Evolutionary conservation across 2,888 invertebrate genomes (phyloP).

Genomic region (Lasioglossum pauxillum): DNA sequence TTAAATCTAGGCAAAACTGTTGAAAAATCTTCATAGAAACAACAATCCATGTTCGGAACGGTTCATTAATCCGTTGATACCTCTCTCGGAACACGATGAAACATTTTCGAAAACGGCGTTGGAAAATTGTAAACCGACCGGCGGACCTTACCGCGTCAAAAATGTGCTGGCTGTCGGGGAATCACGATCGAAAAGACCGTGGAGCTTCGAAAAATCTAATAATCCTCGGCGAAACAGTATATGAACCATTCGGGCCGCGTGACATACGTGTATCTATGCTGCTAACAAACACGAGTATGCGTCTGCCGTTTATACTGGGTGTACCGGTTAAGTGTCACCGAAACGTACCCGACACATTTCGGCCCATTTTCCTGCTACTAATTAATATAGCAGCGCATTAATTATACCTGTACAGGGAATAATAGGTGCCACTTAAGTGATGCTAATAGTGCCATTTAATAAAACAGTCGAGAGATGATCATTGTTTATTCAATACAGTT

Average conservation of each 20-base stretch:
- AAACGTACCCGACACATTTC: neutral
- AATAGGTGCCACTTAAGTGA: neutral
- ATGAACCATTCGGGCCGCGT: neutral
- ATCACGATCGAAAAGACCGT: neutral
- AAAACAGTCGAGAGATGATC: neutral
- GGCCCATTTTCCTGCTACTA: neutral
- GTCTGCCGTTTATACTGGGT: neutral
- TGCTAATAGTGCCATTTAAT: neutral
- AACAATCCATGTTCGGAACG: neutral
- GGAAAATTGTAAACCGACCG: neutral
- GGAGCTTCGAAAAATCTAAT: constrained; percentile 2
- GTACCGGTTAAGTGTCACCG: neutral
- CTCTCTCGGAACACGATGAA: neutral
- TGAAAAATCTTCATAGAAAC: neutral
- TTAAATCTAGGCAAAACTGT: neutral
- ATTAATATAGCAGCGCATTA: neutral
- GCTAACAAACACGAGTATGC: neutral
- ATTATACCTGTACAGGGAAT: neutral
- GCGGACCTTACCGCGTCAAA: neutral
- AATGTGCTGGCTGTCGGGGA: neutral
- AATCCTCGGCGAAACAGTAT: neutral
- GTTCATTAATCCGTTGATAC: constrained; percentile 1
- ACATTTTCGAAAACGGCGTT: neutral
- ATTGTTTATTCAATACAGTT: neutral
- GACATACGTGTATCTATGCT: neutral